Conservation (phyloP, 2,888 invertebrate genomes). For the Crepidodera aurea region DNA sequence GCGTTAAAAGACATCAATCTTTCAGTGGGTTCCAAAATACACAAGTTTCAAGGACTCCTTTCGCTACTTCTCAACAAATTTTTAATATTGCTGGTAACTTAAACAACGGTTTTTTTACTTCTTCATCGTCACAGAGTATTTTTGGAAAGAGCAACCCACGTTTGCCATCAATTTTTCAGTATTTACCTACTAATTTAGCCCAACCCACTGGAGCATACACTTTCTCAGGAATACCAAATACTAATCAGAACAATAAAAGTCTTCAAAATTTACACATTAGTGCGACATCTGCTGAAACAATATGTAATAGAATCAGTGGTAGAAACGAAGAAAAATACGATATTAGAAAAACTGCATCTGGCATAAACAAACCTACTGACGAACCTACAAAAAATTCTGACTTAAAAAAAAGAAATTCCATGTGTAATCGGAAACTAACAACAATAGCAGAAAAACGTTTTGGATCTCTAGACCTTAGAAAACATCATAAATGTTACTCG, state of each 20-base stretch:
- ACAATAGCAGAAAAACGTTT: conserved; percentile 52
- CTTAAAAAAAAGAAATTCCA: conserved; percentile 18
- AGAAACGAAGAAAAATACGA: conserved; percentile 53
- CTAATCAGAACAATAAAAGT: neutral
- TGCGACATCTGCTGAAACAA: neutral
- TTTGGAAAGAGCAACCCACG: conserved; percentile 8
- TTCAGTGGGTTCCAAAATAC: conserved; percentile 57
- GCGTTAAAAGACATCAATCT: conserved; percentile 57
- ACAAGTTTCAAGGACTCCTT: conserved; percentile 20
- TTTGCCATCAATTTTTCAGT: conserved; percentile 45
- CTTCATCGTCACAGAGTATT: conserved; percentile 25
- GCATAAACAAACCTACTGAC: conserved; percentile 43
- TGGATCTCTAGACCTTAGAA: conserved; percentile 56
- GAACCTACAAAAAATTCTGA: conserved; percentile 17
- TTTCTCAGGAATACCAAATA: conserved; percentile 35
- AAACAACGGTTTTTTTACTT: conserved; percentile 37
- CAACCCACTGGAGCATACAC: conserved; percentile 37
- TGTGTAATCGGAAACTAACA: conserved; percentile 32
- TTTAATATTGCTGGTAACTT: conserved; percentile 33
- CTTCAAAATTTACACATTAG: neutral
- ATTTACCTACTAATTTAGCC: conserved; percentile 41
- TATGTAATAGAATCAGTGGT: conserved; percentile 46
- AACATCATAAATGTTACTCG: conserved; percentile 59
- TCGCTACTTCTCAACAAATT: conserved; percentile 29
- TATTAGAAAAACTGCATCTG: conserved; percentile 53